Conservation (phyloP, 2,888 invertebrate genomes). For the Eupithecia tripunctaria region DNA sequence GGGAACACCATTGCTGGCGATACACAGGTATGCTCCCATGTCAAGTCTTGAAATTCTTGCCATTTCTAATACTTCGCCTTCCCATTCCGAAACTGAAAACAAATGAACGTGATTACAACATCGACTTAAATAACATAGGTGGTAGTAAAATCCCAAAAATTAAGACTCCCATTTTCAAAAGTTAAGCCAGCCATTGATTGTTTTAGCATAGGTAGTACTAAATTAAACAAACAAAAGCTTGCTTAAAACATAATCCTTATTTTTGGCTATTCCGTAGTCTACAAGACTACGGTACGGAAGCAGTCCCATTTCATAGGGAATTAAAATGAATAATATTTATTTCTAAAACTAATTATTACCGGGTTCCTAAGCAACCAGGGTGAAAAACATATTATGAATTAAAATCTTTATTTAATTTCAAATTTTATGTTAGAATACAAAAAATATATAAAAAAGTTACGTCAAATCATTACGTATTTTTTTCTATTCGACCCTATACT, state of each 20-base stretch:
- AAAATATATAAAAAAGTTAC: too few relatives aligned
- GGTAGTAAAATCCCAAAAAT: neutral
- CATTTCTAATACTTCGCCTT: slow-evolving; percentile 93
- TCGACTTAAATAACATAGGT: neutral
- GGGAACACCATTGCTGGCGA: slow-evolving; percentile 95
- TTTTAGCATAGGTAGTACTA: neutral
- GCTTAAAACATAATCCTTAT: neutral
- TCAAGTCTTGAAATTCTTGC: slow-evolving; percentile 93
- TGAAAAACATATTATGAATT: too few relatives aligned
- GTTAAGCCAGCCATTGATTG: neutral
- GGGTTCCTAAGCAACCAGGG: too few relatives aligned
- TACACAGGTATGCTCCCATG: slow-evolving; percentile 96
- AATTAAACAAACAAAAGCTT: neutral
- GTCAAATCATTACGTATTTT: too few relatives aligned
- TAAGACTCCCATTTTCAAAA: neutral
- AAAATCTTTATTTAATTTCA: too few relatives aligned
- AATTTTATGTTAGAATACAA: too few relatives aligned
- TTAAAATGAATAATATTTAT: too few relatives aligned
- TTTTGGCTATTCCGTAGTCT: neutral
- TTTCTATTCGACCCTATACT: too few relatives aligned
- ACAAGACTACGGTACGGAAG: too few relatives aligned
- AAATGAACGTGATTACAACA: slow-evolving; percentile 4
- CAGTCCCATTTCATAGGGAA: too few relatives aligned
- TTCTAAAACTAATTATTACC: too few relatives aligned
- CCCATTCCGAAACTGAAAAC: slow-evolving; percentile 91